A percentile compares a stretch with the other conserved stretches of the same genome.
phyloP scores from a whole-genome alignment of 2,888 invertebrate species.

The Drosophila nigritarsus region DNA sequence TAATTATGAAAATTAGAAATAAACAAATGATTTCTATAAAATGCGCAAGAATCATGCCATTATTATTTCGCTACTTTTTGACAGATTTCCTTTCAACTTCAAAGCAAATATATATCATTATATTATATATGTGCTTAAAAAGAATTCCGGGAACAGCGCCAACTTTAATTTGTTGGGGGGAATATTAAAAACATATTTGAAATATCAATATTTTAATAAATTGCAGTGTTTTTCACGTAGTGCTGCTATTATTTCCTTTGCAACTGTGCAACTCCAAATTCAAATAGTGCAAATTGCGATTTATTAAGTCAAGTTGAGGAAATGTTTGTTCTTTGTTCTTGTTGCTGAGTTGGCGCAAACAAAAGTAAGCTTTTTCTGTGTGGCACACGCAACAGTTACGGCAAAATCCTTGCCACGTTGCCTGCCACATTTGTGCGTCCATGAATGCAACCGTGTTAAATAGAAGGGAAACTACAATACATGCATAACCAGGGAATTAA shows the following conservation, averaged over 20 bases:
- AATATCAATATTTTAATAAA: not conserved
- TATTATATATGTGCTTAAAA: no score
- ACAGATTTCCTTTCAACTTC: no score
- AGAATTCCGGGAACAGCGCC: no score
- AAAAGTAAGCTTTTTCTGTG: constrained; percentile 28
- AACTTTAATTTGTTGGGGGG: no score
- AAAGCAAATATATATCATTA: no score
- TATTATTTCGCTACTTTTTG: no score
- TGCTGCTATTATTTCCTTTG: not conserved
- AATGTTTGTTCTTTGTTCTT: constrained; percentile 17
- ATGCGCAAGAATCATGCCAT: no score
- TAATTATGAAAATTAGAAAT: no score
- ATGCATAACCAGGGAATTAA: constrained; percentile 76
- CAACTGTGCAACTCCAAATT: not conserved
- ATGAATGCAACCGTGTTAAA: constrained; percentile 70
- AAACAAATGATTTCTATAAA: no score
- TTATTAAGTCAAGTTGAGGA: constrained; percentile 12
- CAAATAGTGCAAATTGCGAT: not conserved
- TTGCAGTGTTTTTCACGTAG: not conserved
- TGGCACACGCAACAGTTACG: constrained; percentile 54
- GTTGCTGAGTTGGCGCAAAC: constrained; percentile 51
- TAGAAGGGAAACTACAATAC: constrained; percentile 73
- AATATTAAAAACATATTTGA: not conserved
- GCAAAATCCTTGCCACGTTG: constrained; percentile 62
- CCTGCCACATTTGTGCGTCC: constrained; percentile 72